Percentiles rank a stretch among this genome's conserved stretches.
phyloP scores from a whole-genome alignment of 1,140 invertebrate species.

The Saxidomus purpurata region DNA sequence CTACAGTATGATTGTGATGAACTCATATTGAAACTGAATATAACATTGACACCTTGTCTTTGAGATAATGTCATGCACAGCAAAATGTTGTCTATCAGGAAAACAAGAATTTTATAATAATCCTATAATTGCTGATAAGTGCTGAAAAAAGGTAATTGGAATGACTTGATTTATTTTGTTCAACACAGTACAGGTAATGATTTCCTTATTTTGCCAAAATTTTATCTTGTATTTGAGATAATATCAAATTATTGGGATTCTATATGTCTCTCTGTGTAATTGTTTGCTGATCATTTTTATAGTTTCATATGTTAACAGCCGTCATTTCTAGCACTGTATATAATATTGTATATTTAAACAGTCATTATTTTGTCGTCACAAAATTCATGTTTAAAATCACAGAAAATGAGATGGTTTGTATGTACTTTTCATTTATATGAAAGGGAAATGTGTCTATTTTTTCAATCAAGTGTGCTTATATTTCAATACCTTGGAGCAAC shows the following conservation, averaged over 20 bases:
- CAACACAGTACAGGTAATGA: background rate
- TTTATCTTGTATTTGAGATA: background rate
- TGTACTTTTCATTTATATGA: background rate
- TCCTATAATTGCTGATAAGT: too few relatives aligned
- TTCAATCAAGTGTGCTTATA: constrained; percentile 67
- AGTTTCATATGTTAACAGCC: background rate
- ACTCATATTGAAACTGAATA: too few relatives aligned
- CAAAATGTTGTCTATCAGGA: too few relatives aligned
- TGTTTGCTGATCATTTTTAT: background rate
- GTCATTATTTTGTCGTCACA: constrained; percentile 26
- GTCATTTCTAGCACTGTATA: background rate
- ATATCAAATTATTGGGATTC: background rate
- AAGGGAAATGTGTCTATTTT: constrained; percentile 44
- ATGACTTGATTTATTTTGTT: too few relatives aligned
- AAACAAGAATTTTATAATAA: too few relatives aligned
- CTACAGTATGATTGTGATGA: too few relatives aligned
- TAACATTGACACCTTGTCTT: too few relatives aligned
- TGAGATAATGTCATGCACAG: too few relatives aligned
- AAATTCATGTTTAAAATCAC: background rate
- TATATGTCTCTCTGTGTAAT: background rate
- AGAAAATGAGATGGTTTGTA: background rate
- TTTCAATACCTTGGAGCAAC: constrained; percentile 9
- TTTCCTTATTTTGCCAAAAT: constrained; percentile 5
- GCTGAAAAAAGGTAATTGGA: too few relatives aligned
- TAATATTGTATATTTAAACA: background rate